These are phyloP conservation scores for Apistogramma diplotaenia DNA, from an alignment of 2,113 vertebrate genomes.

Conservation along the genomic window DNA sequence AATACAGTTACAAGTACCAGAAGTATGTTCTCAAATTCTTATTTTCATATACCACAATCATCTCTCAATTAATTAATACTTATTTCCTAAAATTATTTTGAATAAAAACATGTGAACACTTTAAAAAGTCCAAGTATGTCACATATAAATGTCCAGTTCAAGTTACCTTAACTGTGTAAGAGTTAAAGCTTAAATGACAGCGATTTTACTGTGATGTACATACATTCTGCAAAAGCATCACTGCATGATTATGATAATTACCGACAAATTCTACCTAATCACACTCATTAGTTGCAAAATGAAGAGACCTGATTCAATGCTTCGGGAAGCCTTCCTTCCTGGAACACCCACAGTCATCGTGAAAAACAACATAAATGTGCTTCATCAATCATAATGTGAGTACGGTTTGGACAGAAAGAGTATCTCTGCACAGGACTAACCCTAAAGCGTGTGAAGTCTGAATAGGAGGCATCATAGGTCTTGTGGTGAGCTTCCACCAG, in stretches of 20 bases:
- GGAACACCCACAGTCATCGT: no score
- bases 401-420: background rate
- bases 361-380: background rate
- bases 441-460: slow-evolving; percentile 90
- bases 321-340: background rate
- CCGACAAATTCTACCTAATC: background rate
- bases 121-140: background rate
- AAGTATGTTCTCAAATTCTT: background rate
- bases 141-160: background rate
- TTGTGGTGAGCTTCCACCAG: slow-evolving; percentile 94
- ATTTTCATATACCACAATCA: background rate
- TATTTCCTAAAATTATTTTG: background rate
- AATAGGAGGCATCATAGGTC: slow-evolving; percentile 92
- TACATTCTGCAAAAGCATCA: background rate
- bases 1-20: background rate
- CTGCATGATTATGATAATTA: background rate
- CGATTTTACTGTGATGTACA: background rate
- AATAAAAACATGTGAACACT: background rate
- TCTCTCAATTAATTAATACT: background rate
- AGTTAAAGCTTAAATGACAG: background rate
- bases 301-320: background rate
- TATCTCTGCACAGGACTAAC: slow-evolving; percentile 63
- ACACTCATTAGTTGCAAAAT: background rate
- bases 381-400: background rate
- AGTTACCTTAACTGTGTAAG: background rate